These are phyloP conservation scores for Ascidia mentula DNA, from an alignment of 23 tunicate genomes.

Conservation along the genomic window DNA sequence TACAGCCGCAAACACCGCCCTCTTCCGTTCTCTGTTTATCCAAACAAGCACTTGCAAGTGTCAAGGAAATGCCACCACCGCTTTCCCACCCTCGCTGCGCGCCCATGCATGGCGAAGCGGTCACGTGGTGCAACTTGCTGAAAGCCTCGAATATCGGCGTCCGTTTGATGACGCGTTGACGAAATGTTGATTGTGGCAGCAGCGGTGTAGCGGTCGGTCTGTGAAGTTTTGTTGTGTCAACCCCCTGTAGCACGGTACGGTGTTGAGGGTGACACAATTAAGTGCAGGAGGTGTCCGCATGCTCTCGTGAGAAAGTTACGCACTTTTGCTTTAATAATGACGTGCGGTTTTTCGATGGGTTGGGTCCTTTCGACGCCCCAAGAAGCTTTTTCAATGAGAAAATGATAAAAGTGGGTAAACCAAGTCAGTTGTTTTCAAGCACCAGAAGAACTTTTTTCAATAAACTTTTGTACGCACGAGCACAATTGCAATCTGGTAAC, in stretches of 20 bases:
- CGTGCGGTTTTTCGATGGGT: too few relatives aligned
- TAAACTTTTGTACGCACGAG: too few relatives aligned
- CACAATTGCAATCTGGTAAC: too few relatives aligned
- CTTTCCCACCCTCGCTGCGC: neutral
- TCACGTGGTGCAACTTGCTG: neutral
- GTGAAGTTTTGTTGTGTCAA: neutral
- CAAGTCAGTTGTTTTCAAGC: too few relatives aligned
- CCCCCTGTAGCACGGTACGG: slow-evolving; percentile 1
- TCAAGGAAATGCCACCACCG: neutral
- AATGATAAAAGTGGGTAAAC: too few relatives aligned
- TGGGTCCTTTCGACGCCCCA: too few relatives aligned
- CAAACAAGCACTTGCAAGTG: neutral
- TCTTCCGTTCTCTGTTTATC: neutral
- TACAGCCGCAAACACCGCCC: neutral
- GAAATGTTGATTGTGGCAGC: slow-evolving; percentile 1
- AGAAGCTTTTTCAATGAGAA: too few relatives aligned
- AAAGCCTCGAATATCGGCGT: slow-evolving; percentile 6
- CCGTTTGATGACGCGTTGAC: neutral
- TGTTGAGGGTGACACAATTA: neutral
- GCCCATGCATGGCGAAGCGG: neutral
- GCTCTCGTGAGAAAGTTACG: too few relatives aligned
- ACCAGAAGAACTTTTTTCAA: too few relatives aligned
- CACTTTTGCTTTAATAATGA: too few relatives aligned
- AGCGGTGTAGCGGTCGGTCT: neutral
- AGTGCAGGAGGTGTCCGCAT: too few relatives aligned